Conservation (phyloP, 1,140 invertebrate species). For the Anoplolepis gracilipes region DNA sequence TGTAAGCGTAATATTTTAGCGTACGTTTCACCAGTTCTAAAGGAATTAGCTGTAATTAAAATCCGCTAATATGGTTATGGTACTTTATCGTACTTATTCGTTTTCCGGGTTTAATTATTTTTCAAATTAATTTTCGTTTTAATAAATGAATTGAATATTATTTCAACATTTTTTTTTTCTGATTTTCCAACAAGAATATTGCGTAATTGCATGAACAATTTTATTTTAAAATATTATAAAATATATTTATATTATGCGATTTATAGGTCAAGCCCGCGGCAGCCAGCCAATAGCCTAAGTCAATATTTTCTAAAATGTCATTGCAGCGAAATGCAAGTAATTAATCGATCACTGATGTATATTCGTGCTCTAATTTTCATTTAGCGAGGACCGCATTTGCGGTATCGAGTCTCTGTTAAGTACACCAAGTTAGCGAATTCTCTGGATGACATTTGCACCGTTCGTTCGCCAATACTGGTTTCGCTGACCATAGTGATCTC, state of each 20-base stretch:
- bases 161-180: slow-evolving; percentile 4
- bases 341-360: slow-evolving; percentile 39
- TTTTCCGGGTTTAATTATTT: background rate
- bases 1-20: background rate
- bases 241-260: background rate
- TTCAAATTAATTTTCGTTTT: background rate
- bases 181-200: background rate
- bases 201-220: background rate
- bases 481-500: slow-evolving; percentile 65
- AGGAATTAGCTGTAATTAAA: background rate
- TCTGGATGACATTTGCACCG: slow-evolving; percentile 60
- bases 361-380: slow-evolving; percentile 57
- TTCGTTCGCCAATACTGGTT: slow-evolving; percentile 54
- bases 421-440: slow-evolving; percentile 42
- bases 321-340: slow-evolving; percentile 21
- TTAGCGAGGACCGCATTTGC: slow-evolving; percentile 44
- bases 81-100: background rate
- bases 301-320: slow-evolving; percentile 46
- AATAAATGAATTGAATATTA: slow-evolving; percentile 14
- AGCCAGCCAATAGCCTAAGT: background rate
- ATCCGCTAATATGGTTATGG: background rate
- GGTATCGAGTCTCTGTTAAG: slow-evolving; percentile 44
- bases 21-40: background rate
- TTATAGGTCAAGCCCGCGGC: background rate
- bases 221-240: slow-evolving; percentile 17